These are phyloP conservation scores for Athripsodes cinereus DNA, from an alignment of 2,888 invertebrate genomes.

Conservation along the genomic window DNA sequence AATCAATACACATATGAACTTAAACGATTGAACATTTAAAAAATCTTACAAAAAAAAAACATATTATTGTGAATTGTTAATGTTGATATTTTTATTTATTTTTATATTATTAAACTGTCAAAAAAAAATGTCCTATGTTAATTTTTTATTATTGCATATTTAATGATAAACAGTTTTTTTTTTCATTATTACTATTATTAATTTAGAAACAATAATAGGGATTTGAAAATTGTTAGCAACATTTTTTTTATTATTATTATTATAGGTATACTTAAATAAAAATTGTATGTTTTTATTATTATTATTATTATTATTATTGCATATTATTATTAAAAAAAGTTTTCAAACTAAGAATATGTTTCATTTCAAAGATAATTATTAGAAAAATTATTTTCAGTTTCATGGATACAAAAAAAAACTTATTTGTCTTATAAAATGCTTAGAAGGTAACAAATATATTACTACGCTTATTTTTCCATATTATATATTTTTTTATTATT, in stretches of 20 bases:
- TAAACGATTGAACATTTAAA: too few relatives aligned
- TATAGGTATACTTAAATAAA: not conserved
- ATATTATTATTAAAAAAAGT: not conserved
- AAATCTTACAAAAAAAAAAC: too few relatives aligned
- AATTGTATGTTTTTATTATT: not conserved
- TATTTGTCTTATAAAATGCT: not conserved
- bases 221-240: too few relatives aligned
- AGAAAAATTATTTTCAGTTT: not conserved
- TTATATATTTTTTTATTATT: not conserved
- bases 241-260: too few relatives aligned
- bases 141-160: too few relatives aligned
- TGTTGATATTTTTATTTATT: conserved; percentile 19
- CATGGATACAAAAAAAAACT: not conserved
- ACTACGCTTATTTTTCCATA: not conserved
- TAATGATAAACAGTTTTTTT: too few relatives aligned
- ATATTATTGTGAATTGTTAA: conserved; percentile 22
- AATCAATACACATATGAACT: too few relatives aligned
- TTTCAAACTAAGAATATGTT: not conserved
- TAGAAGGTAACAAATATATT: not conserved
- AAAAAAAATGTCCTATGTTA: too few relatives aligned
- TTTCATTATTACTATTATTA: too few relatives aligned
- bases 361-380: not conserved
- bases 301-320: conserved; percentile 3
- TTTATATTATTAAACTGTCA: conserved; percentile 6
- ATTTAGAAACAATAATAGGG: too few relatives aligned